phyloP scores from a whole-genome alignment of 2,113 vertebrate species.

The Podarcis muralis region DNA sequence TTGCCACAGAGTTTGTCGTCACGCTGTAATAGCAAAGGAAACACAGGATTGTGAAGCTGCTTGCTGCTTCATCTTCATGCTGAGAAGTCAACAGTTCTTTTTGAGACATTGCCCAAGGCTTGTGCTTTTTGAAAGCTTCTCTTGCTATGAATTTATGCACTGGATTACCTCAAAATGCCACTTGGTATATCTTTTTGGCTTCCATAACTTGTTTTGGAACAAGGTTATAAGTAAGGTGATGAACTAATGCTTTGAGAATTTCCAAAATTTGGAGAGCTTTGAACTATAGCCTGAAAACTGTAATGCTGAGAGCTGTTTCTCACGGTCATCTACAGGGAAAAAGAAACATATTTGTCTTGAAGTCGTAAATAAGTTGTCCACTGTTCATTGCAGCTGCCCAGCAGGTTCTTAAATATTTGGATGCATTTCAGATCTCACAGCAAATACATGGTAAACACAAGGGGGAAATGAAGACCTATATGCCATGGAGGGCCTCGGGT shows the following conservation, averaged over 20 bases:
- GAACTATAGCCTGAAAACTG: neutral
- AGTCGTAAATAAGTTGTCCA: neutral
- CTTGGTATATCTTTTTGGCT: neutral
- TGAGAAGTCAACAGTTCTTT: neutral
- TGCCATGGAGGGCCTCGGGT: neutral
- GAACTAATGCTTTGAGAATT: neutral
- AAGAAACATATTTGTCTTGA: neutral
- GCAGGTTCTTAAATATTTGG: neutral
- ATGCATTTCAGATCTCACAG: neutral
- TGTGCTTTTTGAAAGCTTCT: neutral
- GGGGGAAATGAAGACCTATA: neutral
- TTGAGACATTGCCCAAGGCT: fast-evolving
- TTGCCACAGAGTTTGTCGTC: neutral
- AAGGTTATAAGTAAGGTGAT: neutral
- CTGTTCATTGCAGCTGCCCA: neutral
- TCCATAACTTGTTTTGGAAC: neutral
- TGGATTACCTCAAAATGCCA: neutral
- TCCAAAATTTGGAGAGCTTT: no score
- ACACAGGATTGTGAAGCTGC: neutral
- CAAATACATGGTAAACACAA: neutral
- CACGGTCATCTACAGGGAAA: no score
- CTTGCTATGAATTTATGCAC: neutral
- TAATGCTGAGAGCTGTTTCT: neutral
- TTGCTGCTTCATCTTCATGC: neutral
- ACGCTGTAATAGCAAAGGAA: neutral